Percentiles rank a stretch among this genome's conserved stretches.
These are phyloP conservation scores for Macrobrachium nipponense DNA, from an alignment of 1,140 invertebrate genomes.

Conservation along the genomic window DNA sequence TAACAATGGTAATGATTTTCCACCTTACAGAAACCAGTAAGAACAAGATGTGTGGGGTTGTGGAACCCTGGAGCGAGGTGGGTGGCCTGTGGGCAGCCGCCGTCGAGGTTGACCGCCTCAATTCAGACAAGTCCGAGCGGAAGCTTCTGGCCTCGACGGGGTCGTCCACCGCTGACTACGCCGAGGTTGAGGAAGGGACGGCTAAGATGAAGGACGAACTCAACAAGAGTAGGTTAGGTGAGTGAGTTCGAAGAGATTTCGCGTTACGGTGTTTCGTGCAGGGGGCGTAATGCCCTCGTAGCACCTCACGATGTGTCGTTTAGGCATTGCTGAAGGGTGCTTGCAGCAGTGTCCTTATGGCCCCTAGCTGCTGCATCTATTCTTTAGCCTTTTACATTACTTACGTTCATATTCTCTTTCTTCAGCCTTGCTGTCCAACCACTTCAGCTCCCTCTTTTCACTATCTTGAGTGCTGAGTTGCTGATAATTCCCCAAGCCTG, in stretches of 20 bases:
- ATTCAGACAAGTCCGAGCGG: constrained; percentile 50
- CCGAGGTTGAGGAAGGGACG: constrained; percentile 27
- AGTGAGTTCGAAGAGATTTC: neutral
- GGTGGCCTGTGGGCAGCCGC: constrained; percentile 42
- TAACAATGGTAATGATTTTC: neutral
- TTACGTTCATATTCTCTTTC: too few relatives aligned
- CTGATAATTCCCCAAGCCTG: too few relatives aligned
- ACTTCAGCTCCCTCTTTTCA: too few relatives aligned
- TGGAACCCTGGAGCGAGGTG: constrained; percentile 40
- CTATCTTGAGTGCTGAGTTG: too few relatives aligned
- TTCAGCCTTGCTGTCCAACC: too few relatives aligned
- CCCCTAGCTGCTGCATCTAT: too few relatives aligned
- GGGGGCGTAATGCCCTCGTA: too few relatives aligned
- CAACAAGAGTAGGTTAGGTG: constrained; percentile 35
- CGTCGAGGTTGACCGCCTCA: constrained; percentile 31
- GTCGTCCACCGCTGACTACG: constrained; percentile 36
- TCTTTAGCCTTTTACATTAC: too few relatives aligned
- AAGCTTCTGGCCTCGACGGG: constrained; percentile 40
- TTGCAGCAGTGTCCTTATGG: too few relatives aligned
- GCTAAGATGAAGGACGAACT: constrained; percentile 28
- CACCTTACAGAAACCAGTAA: neutral
- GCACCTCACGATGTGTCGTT: too few relatives aligned
- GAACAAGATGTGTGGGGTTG: constrained; percentile 22
- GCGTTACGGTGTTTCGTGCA: too few relatives aligned
- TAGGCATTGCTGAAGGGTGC: too few relatives aligned